Evolutionary conservation across 1,140 invertebrate genomes (phyloP).

Genomic region (Rhopalosiphum padi): DNA sequence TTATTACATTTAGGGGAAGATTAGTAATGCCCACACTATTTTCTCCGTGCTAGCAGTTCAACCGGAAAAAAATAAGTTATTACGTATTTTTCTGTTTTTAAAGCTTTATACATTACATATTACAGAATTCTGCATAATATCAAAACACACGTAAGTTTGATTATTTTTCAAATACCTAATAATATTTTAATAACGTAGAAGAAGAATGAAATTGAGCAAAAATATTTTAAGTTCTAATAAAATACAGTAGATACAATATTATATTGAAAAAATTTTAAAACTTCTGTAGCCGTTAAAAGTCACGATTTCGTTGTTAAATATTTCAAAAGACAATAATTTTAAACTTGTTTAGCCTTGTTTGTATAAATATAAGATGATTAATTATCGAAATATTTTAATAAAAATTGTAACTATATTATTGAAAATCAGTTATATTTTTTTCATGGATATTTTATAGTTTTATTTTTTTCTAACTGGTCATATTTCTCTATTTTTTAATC

Average conservation of each 20-base stretch:
- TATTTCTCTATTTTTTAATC: not conserved
- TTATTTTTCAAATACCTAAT: not conserved
- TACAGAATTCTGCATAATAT: not conserved
- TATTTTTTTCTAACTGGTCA: not conserved
- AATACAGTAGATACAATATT: not conserved
- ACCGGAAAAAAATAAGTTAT: not conserved
- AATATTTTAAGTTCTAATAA: not conserved
- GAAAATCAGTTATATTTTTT: not conserved
- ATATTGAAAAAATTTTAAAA: not conserved
- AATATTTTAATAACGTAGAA: not conserved
- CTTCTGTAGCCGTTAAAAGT: not conserved
- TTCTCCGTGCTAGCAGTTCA: not conserved
- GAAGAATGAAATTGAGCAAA: not conserved
- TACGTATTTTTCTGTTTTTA: not conserved
- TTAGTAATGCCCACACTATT: not conserved
- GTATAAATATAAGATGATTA: not conserved
- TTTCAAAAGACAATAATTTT: not conserved
- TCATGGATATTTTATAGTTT: not conserved
- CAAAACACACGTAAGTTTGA: not conserved
- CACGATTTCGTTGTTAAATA: not conserved
- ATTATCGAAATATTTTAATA: not conserved
- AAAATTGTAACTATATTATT: not conserved
- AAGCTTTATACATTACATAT: not conserved
- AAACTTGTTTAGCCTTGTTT: not conserved
- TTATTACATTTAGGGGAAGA: not conserved